phyloP scores from a whole-genome alignment of 2,888 invertebrate genomes.

The Merodon equestris region DNA sequence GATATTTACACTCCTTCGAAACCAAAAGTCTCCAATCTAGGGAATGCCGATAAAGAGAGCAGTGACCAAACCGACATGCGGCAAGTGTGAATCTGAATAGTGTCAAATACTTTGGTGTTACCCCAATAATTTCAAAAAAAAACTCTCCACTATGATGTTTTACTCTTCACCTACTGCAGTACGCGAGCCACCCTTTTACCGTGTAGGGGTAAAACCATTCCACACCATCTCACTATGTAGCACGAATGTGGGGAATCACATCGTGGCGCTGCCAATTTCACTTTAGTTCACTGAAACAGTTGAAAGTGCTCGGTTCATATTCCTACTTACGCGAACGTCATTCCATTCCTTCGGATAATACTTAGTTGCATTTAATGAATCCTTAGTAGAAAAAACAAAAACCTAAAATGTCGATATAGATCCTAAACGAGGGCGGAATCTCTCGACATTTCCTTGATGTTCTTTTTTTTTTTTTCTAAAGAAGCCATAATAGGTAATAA shows the following conservation, averaged over 20 bases:
- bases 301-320: constrained; percentile 62
- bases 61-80: constrained; percentile 10
- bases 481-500: constrained; percentile 20
- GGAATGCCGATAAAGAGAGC: background rate
- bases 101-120: constrained; percentile 38
- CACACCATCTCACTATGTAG: constrained; percentile 17
- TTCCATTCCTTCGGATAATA: too few species aligned
- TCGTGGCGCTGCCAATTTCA: constrained; percentile 33
- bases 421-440: too few species aligned
- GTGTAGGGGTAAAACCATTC: constrained; percentile 46
- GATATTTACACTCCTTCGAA: constrained; percentile 40
- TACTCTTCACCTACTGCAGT: constrained; percentile 15
- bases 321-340: too few species aligned
- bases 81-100: constrained; percentile 33
- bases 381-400: too few species aligned
- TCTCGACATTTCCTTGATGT: too few species aligned
- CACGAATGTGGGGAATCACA: constrained; percentile 12
- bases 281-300: constrained; percentile 60
- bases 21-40: constrained; percentile 14
- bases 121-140: constrained; percentile 34
- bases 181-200: constrained; percentile 46
- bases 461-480: too few species aligned
- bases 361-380: too few species aligned
- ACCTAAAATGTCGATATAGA: constrained; percentile 13
- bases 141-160: background rate